Evolutionary conservation across 2,113 vertebrate species (phyloP).

Genomic region (Xyliphius kryptos): DNA sequence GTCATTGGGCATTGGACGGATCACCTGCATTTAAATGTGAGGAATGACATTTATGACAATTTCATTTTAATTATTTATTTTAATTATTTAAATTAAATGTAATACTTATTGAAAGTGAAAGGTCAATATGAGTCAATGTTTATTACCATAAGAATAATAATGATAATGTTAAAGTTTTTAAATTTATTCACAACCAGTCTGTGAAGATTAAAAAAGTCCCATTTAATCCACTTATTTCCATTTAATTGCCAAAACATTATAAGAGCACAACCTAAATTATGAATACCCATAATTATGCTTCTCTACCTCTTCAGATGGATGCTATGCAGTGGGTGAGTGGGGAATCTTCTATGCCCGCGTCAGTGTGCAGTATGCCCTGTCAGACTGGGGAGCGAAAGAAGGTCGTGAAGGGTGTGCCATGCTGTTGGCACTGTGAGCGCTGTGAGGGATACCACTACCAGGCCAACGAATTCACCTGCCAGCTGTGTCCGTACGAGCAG

Average conservation of each 20-base stretch:
- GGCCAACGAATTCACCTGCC: slow-evolving; percentile 82
- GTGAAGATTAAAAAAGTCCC: too few species aligned
- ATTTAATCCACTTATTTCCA: too few species aligned
- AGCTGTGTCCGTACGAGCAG: slow-evolving; percentile 85
- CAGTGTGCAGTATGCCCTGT: slow-evolving; percentile 89
- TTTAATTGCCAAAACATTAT: too few species aligned
- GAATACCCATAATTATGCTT: slow-evolving; percentile 16
- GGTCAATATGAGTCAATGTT: too few species aligned
- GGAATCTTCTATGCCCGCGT: slow-evolving; percentile 68
- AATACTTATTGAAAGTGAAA: too few species aligned
- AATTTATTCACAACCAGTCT: too few species aligned
- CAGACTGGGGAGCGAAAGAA: slow-evolving; percentile 89
- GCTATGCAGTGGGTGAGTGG: slow-evolving; percentile 78
- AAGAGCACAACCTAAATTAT: too few species aligned
- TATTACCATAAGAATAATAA: too few species aligned
- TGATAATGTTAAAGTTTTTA: too few species aligned
- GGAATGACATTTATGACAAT: slow-evolving; percentile 35
- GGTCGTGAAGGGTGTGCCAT: slow-evolving; percentile 87
- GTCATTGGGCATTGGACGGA: slow-evolving; percentile 93
- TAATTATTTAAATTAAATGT: too few species aligned
- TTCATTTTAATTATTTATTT: too few species aligned
- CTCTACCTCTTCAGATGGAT: slow-evolving; percentile 68
- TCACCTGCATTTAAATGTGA: slow-evolving; percentile 85
- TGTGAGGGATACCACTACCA: slow-evolving; percentile 94
- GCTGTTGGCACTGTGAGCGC: slow-evolving; percentile 96